Percentiles rank a stretch among this genome's conserved stretches.
These are phyloP conservation scores for Rosalia funebris DNA, from an alignment of 2,888 invertebrate species.

Conservation along the genomic window DNA sequence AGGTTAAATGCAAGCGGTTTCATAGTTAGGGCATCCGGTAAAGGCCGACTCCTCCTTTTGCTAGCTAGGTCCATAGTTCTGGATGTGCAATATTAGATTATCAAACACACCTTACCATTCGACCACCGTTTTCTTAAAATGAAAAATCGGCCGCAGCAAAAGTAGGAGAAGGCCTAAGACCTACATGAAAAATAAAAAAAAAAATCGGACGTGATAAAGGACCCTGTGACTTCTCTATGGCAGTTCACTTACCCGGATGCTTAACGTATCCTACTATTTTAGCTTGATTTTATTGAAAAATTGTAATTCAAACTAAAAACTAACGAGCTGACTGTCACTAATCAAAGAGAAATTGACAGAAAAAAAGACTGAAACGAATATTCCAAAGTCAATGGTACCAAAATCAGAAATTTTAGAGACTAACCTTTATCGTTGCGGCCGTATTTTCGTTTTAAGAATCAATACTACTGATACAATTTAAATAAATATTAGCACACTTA, in stretches of 20 bases:
- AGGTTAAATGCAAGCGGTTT: constrained; percentile 56
- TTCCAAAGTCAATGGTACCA: neutral
- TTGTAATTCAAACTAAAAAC: constrained; percentile 36
- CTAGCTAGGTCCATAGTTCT: constrained; percentile 54
- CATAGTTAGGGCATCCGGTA: constrained; percentile 59
- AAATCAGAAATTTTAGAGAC: neutral
- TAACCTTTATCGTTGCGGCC: no score
- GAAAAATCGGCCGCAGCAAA: constrained; percentile 50
- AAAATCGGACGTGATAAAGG: neutral
- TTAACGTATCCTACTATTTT: constrained; percentile 32
- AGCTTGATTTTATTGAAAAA: constrained; percentile 38
- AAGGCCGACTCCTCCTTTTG: constrained; percentile 62
- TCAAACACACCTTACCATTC: constrained; percentile 47
- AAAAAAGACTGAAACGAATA: neutral
- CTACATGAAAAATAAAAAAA: constrained; percentile 42
- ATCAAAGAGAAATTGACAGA: constrained; percentile 17
- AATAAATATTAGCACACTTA: no score
- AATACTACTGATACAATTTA: no score
- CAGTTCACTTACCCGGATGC: constrained; percentile 49
- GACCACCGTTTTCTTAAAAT: constrained; percentile 39
- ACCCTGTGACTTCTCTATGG: neutral
- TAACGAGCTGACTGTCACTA: constrained; percentile 14
- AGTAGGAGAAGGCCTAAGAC: constrained; percentile 55
- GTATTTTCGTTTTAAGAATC: no score
- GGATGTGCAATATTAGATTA: constrained; percentile 35